Evolutionary conservation across 2,888 invertebrate species (phyloP), one percentile per base, ranked within the genome.

Genomic region (Aleiodes leptofemur): DNA sequence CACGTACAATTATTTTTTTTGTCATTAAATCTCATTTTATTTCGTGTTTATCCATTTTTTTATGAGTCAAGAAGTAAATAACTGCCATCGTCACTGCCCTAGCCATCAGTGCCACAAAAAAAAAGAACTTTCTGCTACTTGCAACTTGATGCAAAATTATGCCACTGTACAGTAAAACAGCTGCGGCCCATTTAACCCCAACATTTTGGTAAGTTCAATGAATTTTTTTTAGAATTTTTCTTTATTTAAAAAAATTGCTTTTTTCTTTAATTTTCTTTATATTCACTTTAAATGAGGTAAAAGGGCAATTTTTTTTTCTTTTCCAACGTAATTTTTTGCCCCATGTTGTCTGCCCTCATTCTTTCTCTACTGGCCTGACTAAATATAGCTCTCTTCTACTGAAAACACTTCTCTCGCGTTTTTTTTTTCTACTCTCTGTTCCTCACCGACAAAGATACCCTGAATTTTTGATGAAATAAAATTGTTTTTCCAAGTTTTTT

Each of bases 21-120:
- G 16, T 13, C 16, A 16, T 53, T 16, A 53, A 53, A 53, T 16
- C 14, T 34, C 6, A 34, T 34, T 34, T 53, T 53, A 16, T 53
- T 53, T 53, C 16, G 4, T 43, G n/a, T 53, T 53, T 14, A 14
- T 53, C 51, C 11, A 6, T 53, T 7, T 53, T 16, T 53, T 53
- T 43, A 43, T 43, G 43, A 43, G 70, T 2, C 1, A 23, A 23
- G 14, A 53, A 48, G 53, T 59, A 69, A 23, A 74, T 51, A 61
- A 61, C 69, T 76, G 76, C 68, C 68, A 57, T 76, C 72, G 72
- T 68, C 69, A 76, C 72, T 76, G 76, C 72, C 72, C 69, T 72
- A 31, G 53, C 59, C 51, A 72, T 59, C 72, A 69, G 59, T 72
- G 72, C 59, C 48, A 71, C 23, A 69, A 57, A 51, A 48, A 14